phyloP scores from a whole-genome alignment of 2,888 invertebrate species.

The Ophion ventricosus region DNA sequence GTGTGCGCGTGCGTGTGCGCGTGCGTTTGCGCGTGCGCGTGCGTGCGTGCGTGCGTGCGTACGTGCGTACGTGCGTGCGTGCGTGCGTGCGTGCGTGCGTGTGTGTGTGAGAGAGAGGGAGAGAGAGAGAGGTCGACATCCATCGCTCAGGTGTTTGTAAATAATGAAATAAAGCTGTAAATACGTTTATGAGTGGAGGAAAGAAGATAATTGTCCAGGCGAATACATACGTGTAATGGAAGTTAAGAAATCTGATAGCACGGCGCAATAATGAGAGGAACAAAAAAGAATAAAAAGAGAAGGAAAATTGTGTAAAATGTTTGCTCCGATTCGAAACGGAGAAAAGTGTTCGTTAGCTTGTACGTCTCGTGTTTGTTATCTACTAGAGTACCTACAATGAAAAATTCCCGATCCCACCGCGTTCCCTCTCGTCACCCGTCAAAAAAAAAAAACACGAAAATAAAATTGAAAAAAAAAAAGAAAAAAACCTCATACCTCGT shows the following conservation, averaged over 20 bases:
- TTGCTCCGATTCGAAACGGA: constrained; percentile 48
- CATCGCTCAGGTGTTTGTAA: constrained; percentile 45
- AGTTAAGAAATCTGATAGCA: constrained; percentile 43
- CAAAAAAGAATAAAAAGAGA: constrained; percentile 18
- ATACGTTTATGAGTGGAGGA: constrained; percentile 36
- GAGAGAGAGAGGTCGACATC: constrained; percentile 5
- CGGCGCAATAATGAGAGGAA: constrained; percentile 57
- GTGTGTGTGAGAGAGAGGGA: too few relatives aligned
- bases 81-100: not conserved
- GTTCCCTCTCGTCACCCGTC: not conserved
- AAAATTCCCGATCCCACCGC: constrained; percentile 10
- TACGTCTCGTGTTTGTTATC: constrained; percentile 60
- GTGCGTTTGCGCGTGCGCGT: too few relatives aligned
- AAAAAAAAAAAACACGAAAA: not conserved
- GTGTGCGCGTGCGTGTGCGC: too few relatives aligned
- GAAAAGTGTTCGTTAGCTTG: constrained; percentile 64
- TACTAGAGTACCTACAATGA: constrained; percentile 61
- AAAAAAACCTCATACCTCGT: too few relatives aligned
- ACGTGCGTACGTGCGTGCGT: not conserved
- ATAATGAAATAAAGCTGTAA: constrained; percentile 50
- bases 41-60: too few relatives aligned
- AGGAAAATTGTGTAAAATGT: constrained; percentile 39
- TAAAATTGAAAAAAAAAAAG: not conserved
- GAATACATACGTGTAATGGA: constrained; percentile 25
- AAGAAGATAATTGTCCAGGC: constrained; percentile 32